Evolutionary conservation across 2,113 vertebrate genomes (phyloP).

Genomic region (Dipodomys ordii): DNA sequence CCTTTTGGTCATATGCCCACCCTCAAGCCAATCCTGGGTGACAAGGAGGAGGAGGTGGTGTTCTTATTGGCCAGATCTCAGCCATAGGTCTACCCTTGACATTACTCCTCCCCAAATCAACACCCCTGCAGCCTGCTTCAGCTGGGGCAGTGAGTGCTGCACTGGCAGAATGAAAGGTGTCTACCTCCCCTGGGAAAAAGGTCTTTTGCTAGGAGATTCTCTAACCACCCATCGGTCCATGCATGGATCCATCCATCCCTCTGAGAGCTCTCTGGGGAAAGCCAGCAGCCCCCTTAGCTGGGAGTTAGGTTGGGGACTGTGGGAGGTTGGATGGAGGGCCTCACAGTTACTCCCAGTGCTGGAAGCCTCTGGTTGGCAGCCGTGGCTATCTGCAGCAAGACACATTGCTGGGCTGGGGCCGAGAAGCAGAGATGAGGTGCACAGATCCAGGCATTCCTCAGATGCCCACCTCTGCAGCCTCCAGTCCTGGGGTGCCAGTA

Average conservation of each 20-base stretch:
- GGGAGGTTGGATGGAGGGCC: conserved; percentile 40
- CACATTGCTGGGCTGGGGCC: neutral
- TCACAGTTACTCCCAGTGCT: conserved; percentile 43
- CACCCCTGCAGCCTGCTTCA: too few species aligned
- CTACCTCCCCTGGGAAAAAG: neutral
- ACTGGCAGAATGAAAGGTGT: neutral
- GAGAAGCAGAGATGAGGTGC: neutral
- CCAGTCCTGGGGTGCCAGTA: neutral
- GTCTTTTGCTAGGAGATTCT: neutral
- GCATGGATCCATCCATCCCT: too few species aligned
- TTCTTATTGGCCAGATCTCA: neutral
- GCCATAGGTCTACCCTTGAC: neutral
- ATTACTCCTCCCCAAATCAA: neutral
- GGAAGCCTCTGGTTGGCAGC: conserved; percentile 37
- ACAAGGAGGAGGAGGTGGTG: rapidly evolving
- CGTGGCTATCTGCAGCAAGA: conserved; percentile 61
- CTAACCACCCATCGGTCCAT: neutral
- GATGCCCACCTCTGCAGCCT: neutral
- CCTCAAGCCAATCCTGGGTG: neutral
- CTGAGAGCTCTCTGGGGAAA: neutral
- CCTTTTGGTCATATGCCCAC: too few species aligned
- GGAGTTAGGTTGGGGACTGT: neutral
- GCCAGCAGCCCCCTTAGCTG: conserved; percentile 28
- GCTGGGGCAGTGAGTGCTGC: rapidly evolving
- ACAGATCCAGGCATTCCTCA: neutral